Evolutionary conservation across 2,888 invertebrate genomes (phyloP), one percentile per base, ranked within the genome.

Genomic region (Rhimphoctona megacephalus): DNA sequence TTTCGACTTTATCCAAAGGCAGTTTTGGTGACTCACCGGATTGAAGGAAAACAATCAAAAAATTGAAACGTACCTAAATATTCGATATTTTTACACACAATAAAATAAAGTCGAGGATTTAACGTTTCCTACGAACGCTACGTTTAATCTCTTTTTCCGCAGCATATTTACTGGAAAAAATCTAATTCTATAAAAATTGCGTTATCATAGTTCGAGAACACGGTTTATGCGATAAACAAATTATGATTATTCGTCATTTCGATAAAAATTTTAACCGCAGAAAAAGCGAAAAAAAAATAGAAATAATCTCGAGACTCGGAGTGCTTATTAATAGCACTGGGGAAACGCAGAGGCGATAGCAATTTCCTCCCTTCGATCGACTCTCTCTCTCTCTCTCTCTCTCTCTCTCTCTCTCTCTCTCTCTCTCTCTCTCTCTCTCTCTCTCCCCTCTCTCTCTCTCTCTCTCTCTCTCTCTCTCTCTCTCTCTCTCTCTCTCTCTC

Each of bases 321-420:
- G 57, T 52, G 61, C 81, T 84, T 86, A 84, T 86, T 84, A 84
- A 86, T 84, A 84, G 84, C 73, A 78, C 43, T 46, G 39, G 74
- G 78, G 54, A 86, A 69, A 81, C 74, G 76, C 72, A 81, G 78
- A 84, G 81, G 81, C 86, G 77, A 86, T 84, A 81, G 84, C 86
- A 86, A 86, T 86, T 86, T 86, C 86, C 86, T 86, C 78, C 81
- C 84, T 86, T 81, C 86, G 81, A 86, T 86, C 86, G 86, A 81
- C 67, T 80, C 61, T 43, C 61, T 83, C 30, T 69, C 83, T 74
- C 72, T n/a, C 77, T 52, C 49, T 54, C 19, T 22, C 39, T n/a
- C 19, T 46, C 64, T n/a, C n/a, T n/a, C n/a, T n/a, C n/a, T n/a
- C n/a, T n/a, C n/a, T n/a, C 61, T 25, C 30, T 17, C 17, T 4